Evolutionary conservation across 2,888 invertebrate genomes (phyloP).

Genomic region (Baronia brevicornis): DNA sequence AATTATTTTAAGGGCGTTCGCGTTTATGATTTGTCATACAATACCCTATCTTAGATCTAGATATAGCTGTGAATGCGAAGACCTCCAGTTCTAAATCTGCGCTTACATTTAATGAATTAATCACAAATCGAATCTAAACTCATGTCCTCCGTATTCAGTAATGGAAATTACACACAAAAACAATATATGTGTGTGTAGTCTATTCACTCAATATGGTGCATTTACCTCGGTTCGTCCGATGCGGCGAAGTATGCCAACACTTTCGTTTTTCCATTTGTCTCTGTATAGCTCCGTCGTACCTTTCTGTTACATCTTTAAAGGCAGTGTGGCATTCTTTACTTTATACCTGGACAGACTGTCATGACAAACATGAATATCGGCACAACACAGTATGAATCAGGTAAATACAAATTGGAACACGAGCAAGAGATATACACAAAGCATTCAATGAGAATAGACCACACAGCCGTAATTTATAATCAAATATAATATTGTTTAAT

Average conservation of each 20-base stretch:
- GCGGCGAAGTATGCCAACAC: conserved; percentile 25
- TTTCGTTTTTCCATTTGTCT: conserved; percentile 37
- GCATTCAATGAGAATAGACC: conserved; percentile 36
- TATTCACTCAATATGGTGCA: conserved; percentile 58
- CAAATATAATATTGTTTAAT: too few species aligned
- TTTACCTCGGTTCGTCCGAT: conserved; percentile 64
- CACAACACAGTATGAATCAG: conserved; percentile 29
- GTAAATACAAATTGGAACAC: conserved; percentile 17
- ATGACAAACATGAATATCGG: conserved; percentile 53
- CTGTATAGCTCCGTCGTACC: conserved; percentile 54
- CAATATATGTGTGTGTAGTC: conserved; percentile 23
- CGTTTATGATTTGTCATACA: conserved; percentile 21
- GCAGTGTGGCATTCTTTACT: conserved; percentile 67
- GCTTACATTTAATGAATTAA: conserved; percentile 1
- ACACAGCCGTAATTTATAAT: conserved; percentile 41
- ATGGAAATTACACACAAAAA: conserved; percentile 28
- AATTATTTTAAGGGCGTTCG: conserved; percentile 27
- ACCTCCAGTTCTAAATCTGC: conserved; percentile 9
- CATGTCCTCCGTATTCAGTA: conserved; percentile 15
- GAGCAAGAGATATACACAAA: conserved; percentile 24
- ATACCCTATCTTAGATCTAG: conserved; percentile 31
- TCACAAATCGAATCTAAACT: conserved; percentile 6
- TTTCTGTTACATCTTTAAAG: conserved; percentile 55
- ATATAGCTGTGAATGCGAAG: conserved; percentile 21
- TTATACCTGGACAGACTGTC: conserved; percentile 69